phyloP scores from a whole-genome alignment of 2,113 vertebrate species.

The Jacana jacana region DNA sequence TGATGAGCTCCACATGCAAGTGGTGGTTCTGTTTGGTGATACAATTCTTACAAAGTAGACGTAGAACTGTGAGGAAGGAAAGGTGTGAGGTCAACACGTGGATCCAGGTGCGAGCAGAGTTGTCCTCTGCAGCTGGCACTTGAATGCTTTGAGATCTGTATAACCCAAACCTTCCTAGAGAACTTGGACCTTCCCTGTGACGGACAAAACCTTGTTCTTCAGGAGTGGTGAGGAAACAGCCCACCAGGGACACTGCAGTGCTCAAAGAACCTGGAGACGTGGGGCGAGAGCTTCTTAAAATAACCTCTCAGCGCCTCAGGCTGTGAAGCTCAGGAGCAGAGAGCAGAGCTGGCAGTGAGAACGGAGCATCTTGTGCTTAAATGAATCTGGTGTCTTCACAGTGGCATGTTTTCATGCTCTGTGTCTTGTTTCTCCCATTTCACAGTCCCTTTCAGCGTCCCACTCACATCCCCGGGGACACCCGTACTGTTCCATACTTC shows the following conservation, averaged over 20 bases:
- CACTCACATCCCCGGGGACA: background rate
- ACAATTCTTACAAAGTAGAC: background rate
- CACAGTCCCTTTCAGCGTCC: background rate
- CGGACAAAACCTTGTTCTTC: background rate
- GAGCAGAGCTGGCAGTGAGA: background rate
- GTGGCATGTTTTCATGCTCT: background rate
- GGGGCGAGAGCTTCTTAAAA: background rate
- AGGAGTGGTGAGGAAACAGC: background rate
- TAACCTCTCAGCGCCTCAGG: background rate
- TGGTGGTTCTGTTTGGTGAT: background rate
- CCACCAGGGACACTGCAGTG: background rate
- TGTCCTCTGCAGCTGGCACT: background rate
- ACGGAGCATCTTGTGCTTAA: background rate
- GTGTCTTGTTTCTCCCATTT: background rate
- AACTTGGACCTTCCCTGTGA: background rate
- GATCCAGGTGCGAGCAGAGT: background rate
- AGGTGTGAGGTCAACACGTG: background rate
- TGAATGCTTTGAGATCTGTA: background rate
- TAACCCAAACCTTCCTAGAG: background rate
- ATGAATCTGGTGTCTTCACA: background rate
- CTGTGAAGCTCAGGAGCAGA: background rate
- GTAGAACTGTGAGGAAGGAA: background rate
- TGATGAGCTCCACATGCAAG: rapidly evolving
- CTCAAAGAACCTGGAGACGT: background rate
- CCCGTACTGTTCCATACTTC: background rate